These are phyloP conservation scores for Pogonomyrmex californicus DNA, from an alignment of 1,140 invertebrate species.

Conservation along the genomic window DNA sequence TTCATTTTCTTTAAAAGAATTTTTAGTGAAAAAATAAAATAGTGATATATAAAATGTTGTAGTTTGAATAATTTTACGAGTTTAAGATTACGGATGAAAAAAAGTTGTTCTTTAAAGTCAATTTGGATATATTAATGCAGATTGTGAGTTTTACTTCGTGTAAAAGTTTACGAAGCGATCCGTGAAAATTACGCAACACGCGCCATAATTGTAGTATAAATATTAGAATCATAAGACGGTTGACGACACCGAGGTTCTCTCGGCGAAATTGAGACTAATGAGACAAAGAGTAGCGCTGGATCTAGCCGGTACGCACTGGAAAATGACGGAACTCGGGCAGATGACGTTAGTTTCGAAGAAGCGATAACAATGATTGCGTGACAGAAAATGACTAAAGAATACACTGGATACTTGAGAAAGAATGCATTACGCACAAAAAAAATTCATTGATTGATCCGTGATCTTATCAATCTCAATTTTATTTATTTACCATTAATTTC, in stretches of 20 bases:
- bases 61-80: neutral
- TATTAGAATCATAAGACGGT: slow-evolving; percentile 12
- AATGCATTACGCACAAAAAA: neutral
- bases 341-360: slow-evolving; percentile 10
- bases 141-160: neutral
- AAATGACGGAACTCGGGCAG: neutral
- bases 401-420: neutral
- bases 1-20: neutral
- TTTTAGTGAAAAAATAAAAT: neutral
- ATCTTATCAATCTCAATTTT: slow-evolving; percentile 12
- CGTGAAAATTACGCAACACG: neutral
- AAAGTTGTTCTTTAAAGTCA: neutral
- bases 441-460: neutral
- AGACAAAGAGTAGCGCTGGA: slow-evolving; percentile 17
- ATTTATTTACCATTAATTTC: neutral
- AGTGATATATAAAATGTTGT: neutral
- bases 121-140: neutral
- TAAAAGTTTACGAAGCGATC: neutral
- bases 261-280: slow-evolving; percentile 45
- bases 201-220: slow-evolving; percentile 21
- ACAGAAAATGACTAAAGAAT: slow-evolving; percentile 1
- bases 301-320: slow-evolving; percentile 44
- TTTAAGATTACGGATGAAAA: neutral
- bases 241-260: slow-evolving; percentile 24
- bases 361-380: slow-evolving; percentile 23